Evolutionary conservation across 2,113 vertebrate genomes (phyloP).

Genomic region (Prietella phreatophila): DNA sequence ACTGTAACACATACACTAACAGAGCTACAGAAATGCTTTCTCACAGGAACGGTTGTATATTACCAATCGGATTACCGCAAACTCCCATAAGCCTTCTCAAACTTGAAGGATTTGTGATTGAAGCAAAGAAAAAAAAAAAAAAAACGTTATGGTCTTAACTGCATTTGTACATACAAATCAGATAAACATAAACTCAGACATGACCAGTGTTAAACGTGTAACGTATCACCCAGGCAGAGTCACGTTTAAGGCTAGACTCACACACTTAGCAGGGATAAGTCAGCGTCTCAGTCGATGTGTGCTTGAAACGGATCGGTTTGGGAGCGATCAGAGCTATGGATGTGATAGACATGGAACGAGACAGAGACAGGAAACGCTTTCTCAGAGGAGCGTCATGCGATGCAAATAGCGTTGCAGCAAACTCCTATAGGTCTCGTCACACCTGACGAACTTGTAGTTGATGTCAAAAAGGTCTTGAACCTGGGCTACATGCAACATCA

Average conservation of each 20-base stretch:
- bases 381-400: neutral
- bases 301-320: constrained; percentile 60
- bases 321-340: constrained; percentile 49
- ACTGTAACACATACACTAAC: constrained; percentile 68
- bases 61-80: neutral
- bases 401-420: neutral
- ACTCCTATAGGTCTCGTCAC: neutral
- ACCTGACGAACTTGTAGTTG: neutral
- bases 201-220: neutral
- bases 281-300: constrained; percentile 60
- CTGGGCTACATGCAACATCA: neutral
- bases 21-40: constrained; percentile 35
- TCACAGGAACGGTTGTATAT: neutral
- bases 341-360: neutral
- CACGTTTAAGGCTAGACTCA: constrained; percentile 38
- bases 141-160: neutral
- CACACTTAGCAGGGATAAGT: constrained; percentile 53
- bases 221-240: constrained; percentile 14
- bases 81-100: neutral
- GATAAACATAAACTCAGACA: neutral
- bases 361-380: neutral
- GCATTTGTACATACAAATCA: neutral
- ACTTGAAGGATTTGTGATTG: neutral
- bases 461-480: neutral
- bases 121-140: neutral